Base-by-base conservation (phyloP, 2,888 invertebrate species). In the Hypomecis punctinalis region DNA sequence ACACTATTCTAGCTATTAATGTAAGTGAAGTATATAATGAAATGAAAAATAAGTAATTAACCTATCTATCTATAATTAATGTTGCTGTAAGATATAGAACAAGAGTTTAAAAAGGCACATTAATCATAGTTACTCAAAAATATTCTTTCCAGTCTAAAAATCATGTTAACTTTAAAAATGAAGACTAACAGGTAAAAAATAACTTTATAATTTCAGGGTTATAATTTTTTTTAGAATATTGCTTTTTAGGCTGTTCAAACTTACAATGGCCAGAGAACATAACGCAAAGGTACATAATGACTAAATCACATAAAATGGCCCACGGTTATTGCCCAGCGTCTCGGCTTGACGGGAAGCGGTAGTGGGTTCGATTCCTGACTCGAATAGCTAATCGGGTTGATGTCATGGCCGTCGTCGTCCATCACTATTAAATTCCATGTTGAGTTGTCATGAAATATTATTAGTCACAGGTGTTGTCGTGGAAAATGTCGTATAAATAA, bases 341-440 rank as follows among this genome's bases (percentile, higher is more conserved):
- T 56, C 46, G 51, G 46, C 36, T 46, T 13, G 79, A 71, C 90
- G 88, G 91, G 91, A 91, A 91, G 83, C 89, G 90, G 89, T 85
- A 90, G 90, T 86, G 82, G 80, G 80, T 88, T 88, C 80, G 83
- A 83, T 75, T 80, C 89, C 88, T 90, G 90, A 90, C 79, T 72
- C 74, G 91, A 90, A 90, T 91, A 81, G 70, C 72, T 81, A 77
- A 88, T 84, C 77, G 81, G 82, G 83, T 81, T 80, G 79, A 83
- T 84, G 86, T 82, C 82, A 79, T 73, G 63, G 61, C 74, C 82
- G 82, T 83, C 84, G 71, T 74, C 80, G 72, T 81, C 78, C 72
- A 76, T 84, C 75, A 78, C 75, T 80, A 78, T 77, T 76, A 77
- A 79, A 80, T 78, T 81, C 80, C 76, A 75, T 71, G 63, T 68